These are phyloP conservation scores for Dendroctonus ponderosae DNA, from an alignment of 1,140 invertebrate species.

Conservation along the genomic window DNA sequence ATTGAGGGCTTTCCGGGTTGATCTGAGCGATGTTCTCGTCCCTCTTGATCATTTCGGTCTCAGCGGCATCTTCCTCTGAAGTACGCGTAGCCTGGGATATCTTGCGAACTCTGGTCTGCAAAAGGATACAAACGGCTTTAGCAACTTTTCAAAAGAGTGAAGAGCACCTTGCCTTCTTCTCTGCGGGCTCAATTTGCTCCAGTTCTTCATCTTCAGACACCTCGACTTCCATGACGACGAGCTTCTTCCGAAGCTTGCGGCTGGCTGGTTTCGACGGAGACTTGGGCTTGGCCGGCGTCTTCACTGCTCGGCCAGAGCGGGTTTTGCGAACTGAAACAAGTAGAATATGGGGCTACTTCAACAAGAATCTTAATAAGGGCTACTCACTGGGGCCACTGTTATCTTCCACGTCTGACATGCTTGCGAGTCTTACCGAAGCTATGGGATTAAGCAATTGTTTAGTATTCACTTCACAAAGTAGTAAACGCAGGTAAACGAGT, in stretches of 20 bases:
- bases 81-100: background rate
- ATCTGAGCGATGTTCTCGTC: background rate
- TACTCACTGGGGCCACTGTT: no score
- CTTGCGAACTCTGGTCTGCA: slow-evolving; percentile 2
- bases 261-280: slow-evolving; percentile 31
- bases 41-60: background rate
- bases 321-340: slow-evolving; percentile 38
- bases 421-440: no score
- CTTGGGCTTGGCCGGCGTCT: slow-evolving; percentile 28
- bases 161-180: slow-evolving; percentile 2
- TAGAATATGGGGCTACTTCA: no score
- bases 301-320: slow-evolving; percentile 41
- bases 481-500: no score
- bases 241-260: slow-evolving; percentile 45
- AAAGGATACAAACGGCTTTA: background rate
- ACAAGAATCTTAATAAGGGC: no score
- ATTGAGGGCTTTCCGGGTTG: background rate
- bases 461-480: no score
- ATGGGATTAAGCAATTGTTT: no score
- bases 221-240: slow-evolving; percentile 47
- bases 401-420: no score
- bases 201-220: slow-evolving; percentile 30
- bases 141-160: slow-evolving; percentile 15
- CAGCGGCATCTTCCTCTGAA: slow-evolving; percentile 1
- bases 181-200: slow-evolving; percentile 8